Evolutionary conservation across 2,888 invertebrate species (phyloP).

Genomic region (Drosophila longiperda): DNA sequence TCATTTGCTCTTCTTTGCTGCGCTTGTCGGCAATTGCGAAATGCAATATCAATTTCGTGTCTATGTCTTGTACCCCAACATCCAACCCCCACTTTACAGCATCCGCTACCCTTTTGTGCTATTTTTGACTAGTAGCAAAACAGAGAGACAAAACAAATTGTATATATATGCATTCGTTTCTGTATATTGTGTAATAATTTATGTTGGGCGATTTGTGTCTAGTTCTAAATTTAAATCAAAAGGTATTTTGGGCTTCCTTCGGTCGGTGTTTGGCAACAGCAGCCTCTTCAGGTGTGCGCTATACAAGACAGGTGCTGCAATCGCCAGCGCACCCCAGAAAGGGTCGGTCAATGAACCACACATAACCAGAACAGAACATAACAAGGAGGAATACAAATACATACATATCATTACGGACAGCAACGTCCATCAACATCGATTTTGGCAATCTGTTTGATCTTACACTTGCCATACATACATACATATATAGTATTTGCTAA

Average conservation of each 20-base stretch:
- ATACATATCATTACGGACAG: neutral
- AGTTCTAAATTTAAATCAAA: slow-evolving; percentile 62
- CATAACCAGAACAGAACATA: neutral
- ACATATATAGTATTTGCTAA: neutral
- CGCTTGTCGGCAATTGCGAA: slow-evolving; percentile 34
- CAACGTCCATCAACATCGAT: neutral
- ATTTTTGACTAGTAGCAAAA: slow-evolving; percentile 56
- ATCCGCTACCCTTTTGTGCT: slow-evolving; percentile 31
- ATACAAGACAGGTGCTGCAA: slow-evolving; percentile 54
- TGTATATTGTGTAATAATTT: slow-evolving; percentile 74
- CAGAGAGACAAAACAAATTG: slow-evolving; percentile 20
- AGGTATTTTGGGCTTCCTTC: slow-evolving; percentile 44
- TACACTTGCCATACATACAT: neutral
- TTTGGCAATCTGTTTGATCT: neutral
- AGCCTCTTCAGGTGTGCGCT: slow-evolving; percentile 44
- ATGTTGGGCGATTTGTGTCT: slow-evolving; percentile 44
- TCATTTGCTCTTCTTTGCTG: neutral
- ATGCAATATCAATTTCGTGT: slow-evolving; percentile 50
- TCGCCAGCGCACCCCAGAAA: slow-evolving; percentile 28
- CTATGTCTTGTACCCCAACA: neutral
- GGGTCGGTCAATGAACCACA: slow-evolving; percentile 66
- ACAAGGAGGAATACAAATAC: neutral
- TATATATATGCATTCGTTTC: slow-evolving; percentile 15
- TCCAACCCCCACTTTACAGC: neutral
- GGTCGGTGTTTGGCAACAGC: slow-evolving; percentile 43